Conservation (phyloP, 2,888 invertebrate genomes). For the Melieria picta region DNA sequence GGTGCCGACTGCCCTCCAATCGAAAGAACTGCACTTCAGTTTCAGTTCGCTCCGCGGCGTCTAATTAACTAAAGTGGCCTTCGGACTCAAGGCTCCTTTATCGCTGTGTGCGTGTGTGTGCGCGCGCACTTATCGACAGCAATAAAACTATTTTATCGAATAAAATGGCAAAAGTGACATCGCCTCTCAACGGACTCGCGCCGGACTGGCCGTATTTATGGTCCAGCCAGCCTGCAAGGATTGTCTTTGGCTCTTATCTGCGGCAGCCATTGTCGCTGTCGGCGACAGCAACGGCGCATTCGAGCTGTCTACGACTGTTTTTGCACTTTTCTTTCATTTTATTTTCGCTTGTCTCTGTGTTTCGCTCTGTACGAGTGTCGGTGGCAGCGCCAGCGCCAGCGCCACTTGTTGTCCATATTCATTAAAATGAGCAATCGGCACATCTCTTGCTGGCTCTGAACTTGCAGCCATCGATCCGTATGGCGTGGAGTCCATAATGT, state of each 20-base stretch:
- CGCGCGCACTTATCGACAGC: not conserved
- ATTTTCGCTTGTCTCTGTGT: not conserved
- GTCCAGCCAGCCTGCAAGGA: not conserved
- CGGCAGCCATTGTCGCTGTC: not conserved
- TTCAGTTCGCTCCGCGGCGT: not conserved
- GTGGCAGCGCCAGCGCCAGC: not conserved
- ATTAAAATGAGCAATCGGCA: slow-evolving; percentile 13
- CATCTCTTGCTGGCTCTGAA: too few species aligned
- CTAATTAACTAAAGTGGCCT: slow-evolving; percentile 42
- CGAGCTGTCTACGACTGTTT: too few species aligned
- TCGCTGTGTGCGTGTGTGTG: not conserved
- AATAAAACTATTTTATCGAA: not conserved
- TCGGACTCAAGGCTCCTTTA: not conserved
- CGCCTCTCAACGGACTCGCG: not conserved
- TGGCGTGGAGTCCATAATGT: too few species aligned
- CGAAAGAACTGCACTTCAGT: too few species aligned
- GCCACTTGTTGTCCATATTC: not conserved
- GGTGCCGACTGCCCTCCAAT: too few species aligned
- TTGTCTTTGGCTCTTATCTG: not conserved
- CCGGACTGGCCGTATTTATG: slow-evolving; percentile 1
- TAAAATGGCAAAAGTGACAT: not conserved
- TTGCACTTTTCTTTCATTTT: not conserved
- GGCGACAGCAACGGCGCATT: not conserved
- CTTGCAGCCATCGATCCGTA: too few species aligned
- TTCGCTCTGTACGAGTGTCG: not conserved